Evolutionary conservation across 1,140 invertebrate genomes (phyloP).

Genomic region (Drosophila suzukii): DNA sequence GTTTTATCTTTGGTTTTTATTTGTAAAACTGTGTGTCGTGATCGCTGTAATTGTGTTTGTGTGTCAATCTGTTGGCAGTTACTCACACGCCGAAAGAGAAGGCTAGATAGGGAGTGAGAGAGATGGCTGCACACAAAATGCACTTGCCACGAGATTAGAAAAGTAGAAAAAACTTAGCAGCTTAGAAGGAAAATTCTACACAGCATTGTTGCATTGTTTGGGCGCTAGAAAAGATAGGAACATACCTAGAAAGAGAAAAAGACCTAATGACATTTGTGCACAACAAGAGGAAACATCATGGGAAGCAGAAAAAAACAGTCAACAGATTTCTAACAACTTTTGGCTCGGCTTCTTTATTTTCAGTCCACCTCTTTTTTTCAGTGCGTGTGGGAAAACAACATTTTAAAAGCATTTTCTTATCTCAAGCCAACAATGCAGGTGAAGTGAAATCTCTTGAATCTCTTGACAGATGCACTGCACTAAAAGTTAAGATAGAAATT

Average conservation of each 20-base stretch:
- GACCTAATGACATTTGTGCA: slow-evolving; percentile 77
- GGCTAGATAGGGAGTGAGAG: slow-evolving; percentile 11
- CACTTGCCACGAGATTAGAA: slow-evolving; percentile 59
- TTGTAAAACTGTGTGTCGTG: slow-evolving; percentile 35
- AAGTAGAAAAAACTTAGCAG: slow-evolving; percentile 24
- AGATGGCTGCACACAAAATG: slow-evolving; percentile 46
- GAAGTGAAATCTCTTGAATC: slow-evolving; percentile 26
- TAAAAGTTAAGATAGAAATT: neutral
- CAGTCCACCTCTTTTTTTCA: slow-evolving; percentile 5
- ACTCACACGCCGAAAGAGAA: slow-evolving; percentile 41
- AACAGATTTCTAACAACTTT: slow-evolving; percentile 60
- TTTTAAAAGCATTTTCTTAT: slow-evolving; percentile 64
- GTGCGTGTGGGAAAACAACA: slow-evolving; percentile 42
- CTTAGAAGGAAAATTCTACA: slow-evolving; percentile 44
- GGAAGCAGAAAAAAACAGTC: slow-evolving; percentile 45
- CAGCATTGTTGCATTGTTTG: slow-evolving; percentile 19
- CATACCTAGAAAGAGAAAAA: slow-evolving; percentile 4
- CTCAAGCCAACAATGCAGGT: slow-evolving; percentile 39
- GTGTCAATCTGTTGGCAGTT: slow-evolving; percentile 73
- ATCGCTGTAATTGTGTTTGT: slow-evolving; percentile 78
- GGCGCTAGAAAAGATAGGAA: neutral
- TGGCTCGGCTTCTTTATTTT: slow-evolving; percentile 11
- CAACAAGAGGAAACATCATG: slow-evolving; percentile 52
- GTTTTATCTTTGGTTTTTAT: slow-evolving; percentile 7
- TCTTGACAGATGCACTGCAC: neutral